These are phyloP conservation scores for Meliscaeva auricollis DNA, from an alignment of 2,888 invertebrate genomes.

Conservation along the genomic window DNA sequence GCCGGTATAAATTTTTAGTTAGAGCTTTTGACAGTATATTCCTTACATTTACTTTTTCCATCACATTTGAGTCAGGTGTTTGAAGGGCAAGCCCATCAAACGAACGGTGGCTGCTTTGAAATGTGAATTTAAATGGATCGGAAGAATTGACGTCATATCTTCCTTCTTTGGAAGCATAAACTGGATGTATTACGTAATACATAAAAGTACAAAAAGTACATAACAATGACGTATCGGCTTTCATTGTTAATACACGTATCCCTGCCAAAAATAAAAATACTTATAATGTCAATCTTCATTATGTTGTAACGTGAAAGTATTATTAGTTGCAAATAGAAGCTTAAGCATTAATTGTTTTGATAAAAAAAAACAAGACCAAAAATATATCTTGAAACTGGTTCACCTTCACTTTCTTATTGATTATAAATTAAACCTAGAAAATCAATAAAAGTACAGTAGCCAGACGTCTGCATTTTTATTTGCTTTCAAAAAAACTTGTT, in stretches of 20 bases:
- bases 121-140: constrained; percentile 61
- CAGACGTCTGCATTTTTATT: not conserved
- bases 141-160: constrained; percentile 21
- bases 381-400: not conserved
- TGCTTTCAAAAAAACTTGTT: not conserved
- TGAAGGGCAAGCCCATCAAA: constrained; percentile 77
- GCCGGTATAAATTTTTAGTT: constrained; percentile 86
- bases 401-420: not conserved
- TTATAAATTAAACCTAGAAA: not conserved
- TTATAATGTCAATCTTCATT: too few species aligned
- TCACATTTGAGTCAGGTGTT: constrained; percentile 79
- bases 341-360: not conserved
- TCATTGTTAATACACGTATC: constrained; percentile 76
- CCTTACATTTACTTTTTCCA: constrained; percentile 85
- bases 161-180: constrained; percentile 78
- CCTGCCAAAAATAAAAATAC: constrained; percentile 2
- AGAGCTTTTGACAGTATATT: constrained; percentile 86
- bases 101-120: not conserved
- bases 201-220: constrained; percentile 79
- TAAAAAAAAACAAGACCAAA: too few species aligned
- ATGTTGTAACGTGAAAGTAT: too few species aligned
- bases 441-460: not conserved
- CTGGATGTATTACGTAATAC: constrained; percentile 78
- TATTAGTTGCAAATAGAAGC: not conserved
- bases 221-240: constrained; percentile 76